These are phyloP conservation scores for Synodontis membranacea DNA, from an alignment of 2,113 vertebrate genomes.

Conservation along the genomic window DNA sequence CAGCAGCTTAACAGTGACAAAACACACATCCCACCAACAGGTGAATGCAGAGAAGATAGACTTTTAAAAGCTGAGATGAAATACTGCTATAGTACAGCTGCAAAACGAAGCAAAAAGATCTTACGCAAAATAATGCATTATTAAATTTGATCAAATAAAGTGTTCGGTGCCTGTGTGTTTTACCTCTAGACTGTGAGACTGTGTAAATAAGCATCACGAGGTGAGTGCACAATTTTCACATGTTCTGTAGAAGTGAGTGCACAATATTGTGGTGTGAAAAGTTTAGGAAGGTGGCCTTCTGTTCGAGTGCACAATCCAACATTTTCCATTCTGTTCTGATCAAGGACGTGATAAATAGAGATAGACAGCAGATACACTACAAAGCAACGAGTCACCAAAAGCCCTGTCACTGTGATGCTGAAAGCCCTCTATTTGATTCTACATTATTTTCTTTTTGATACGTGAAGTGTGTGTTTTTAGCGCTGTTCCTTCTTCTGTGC, in stretches of 20 bases:
- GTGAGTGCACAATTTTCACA: neutral
- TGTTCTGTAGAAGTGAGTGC: conserved; percentile 5
- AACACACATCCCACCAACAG: neutral
- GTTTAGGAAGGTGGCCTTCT: conserved; percentile 27
- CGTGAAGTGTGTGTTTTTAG: conserved; percentile 43
- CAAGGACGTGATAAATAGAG: conserved; percentile 41
- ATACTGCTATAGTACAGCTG: neutral
- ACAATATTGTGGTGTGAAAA: conserved; percentile 23
- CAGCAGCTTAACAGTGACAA: neutral
- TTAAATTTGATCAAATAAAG: neutral
- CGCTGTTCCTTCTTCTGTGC: conserved; percentile 37
- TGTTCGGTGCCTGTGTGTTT: neutral
- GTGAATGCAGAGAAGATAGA: neutral
- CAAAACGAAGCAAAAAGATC: neutral
- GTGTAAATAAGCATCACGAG: neutral
- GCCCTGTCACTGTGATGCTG: conserved; percentile 35
- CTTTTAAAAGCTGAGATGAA: neutral
- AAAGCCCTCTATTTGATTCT: conserved; percentile 35
- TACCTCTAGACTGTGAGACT: neutral
- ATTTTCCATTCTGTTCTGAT: conserved; percentile 6
- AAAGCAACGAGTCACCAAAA: conserved; percentile 37
- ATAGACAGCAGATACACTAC: conserved; percentile 43
- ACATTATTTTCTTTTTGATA: conserved; percentile 50
- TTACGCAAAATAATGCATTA: neutral
- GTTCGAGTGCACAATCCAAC: conserved; percentile 28